Conservation (phyloP, 2,113 vertebrate genomes). For the Leptocoma aspasia region DNA sequence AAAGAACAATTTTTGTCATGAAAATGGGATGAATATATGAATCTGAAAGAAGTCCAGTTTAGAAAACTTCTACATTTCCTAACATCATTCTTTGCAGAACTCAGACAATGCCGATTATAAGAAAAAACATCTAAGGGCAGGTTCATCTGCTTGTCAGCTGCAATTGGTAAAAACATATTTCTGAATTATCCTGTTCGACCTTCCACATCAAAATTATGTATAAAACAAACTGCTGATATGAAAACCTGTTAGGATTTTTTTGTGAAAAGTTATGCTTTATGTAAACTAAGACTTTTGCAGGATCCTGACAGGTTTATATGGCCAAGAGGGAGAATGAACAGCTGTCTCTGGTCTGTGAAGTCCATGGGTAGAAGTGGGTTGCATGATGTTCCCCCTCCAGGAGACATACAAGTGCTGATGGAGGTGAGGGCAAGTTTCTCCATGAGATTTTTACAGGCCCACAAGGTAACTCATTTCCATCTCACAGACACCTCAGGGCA, state of each 20-base stretch:
- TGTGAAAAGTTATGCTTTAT: not conserved
- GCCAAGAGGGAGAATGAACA: not conserved
- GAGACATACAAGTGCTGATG: not conserved
- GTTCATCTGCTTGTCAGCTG: not conserved
- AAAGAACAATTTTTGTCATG: slow-evolving; percentile 6
- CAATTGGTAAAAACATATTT: not conserved
- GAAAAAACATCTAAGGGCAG: not conserved
- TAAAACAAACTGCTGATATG: not conserved
- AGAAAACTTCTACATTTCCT: not conserved
- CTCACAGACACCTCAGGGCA: not conserved
- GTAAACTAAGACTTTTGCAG: not conserved
- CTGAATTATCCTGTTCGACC: not conserved
- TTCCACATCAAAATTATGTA: not conserved
- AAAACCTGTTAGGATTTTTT: not conserved
- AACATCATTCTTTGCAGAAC: not conserved
- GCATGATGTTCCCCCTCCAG: not conserved
- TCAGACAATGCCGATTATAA: not conserved
- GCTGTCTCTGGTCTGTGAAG: not conserved
- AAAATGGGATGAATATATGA: slow-evolving; percentile 40
- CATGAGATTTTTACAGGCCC: not conserved
- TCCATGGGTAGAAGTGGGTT: rapidly evolving
- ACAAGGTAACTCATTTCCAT: not conserved
- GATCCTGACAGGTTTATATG: not conserved
- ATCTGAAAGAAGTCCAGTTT: not conserved
- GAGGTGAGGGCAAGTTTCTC: not conserved